Conservation (phyloP, 1,140 invertebrate genomes). For the Brachionus manjavacas region DNA sequence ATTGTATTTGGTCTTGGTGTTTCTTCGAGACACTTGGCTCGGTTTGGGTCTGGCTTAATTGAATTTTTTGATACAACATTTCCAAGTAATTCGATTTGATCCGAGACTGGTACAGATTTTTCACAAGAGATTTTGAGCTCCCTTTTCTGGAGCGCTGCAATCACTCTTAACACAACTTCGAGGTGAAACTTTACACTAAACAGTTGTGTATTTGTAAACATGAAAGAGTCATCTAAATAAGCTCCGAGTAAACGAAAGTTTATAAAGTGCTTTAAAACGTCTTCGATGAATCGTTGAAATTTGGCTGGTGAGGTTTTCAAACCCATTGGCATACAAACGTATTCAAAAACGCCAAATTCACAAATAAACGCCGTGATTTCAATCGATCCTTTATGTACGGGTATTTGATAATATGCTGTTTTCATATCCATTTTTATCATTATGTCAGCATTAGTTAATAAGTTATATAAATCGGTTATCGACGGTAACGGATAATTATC, state of each 20-base stretch:
- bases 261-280: too few relatives aligned
- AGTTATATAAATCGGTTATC: neutral
- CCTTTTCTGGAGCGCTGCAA: neutral
- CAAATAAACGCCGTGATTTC: neutral
- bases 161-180: neutral
- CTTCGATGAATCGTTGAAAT: too few relatives aligned
- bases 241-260: neutral
- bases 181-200: too few relatives aligned
- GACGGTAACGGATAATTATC: neutral
- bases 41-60: too few relatives aligned
- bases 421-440: neutral
- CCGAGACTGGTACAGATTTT: too few relatives aligned
- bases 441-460: constrained; percentile 19
- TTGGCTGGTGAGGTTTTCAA: too few relatives aligned
- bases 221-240: neutral
- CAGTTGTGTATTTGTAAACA: neutral
- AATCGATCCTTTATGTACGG: neutral
- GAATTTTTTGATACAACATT: too few relatives aligned
- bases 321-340: too few relatives aligned
- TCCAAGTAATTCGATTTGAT: too few relatives aligned
- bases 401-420: neutral
- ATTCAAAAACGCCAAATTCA: neutral
- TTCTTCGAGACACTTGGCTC: too few relatives aligned
- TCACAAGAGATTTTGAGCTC: too few relatives aligned
- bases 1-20: too few relatives aligned